These are phyloP conservation scores for Clupea harengus DNA, from an alignment of 2,113 vertebrate species.

Conservation along the genomic window DNA sequence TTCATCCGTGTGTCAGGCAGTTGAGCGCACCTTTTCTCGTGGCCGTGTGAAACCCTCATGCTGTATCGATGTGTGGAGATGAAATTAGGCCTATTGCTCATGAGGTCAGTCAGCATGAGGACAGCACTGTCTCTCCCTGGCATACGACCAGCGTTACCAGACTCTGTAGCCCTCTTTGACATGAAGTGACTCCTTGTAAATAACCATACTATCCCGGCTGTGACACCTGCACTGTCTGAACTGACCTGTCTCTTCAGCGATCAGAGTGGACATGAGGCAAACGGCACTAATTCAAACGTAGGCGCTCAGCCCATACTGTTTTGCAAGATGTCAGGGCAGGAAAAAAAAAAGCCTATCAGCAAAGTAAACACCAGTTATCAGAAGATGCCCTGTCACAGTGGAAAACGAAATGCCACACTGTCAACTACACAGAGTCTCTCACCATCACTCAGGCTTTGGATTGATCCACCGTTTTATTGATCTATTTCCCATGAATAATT, in stretches of 20 bases:
- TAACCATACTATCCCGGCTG: not conserved
- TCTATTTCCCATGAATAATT: slow-evolving; percentile 6
- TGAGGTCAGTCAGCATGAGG: not conserved
- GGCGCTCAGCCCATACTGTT: not conserved
- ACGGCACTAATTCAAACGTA: slow-evolving; percentile 20
- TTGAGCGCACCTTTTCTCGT: not conserved
- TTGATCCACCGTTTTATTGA: not conserved
- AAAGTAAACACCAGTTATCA: slow-evolving; percentile 12
- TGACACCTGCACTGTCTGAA: not conserved
- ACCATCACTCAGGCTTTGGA: not conserved
- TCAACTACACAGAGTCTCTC: not conserved
- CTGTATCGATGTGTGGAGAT: not conserved
- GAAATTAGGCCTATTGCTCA: not conserved
- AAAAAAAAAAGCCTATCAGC: not conserved
- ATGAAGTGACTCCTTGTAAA: not conserved
- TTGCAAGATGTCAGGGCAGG: not conserved
- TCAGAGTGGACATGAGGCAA: not conserved
- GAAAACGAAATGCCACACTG: not conserved
- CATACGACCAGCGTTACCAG: not conserved
- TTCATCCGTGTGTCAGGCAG: not conserved
- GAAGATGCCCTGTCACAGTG: not conserved
- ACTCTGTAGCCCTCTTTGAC: not conserved
- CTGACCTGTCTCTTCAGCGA: not conserved
- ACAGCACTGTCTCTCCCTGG: not conserved
- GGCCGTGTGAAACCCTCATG: not conserved